phyloP scores from a whole-genome alignment of 2,888 invertebrate species.

The Mongoloraphidia duomilia region DNA sequence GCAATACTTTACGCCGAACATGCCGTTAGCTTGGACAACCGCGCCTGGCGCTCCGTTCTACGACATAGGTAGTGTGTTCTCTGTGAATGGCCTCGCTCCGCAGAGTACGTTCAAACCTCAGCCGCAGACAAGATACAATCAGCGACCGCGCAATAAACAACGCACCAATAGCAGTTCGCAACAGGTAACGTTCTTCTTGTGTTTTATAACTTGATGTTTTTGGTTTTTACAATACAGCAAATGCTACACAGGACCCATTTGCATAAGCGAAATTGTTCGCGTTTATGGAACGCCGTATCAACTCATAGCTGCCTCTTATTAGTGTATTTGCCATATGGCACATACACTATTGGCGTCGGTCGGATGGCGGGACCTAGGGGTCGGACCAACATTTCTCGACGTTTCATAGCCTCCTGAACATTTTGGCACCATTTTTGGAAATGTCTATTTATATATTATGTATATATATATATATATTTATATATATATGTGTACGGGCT shows the following conservation, averaged over 20 bases:
- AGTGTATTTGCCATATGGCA: too few relatives aligned
- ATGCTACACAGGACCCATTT: background rate
- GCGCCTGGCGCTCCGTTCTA: constrained; percentile 38
- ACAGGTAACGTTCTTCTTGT: constrained; percentile 22
- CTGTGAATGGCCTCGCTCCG: constrained; percentile 57
- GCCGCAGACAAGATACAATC: constrained; percentile 32
- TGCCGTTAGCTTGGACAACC: constrained; percentile 38
- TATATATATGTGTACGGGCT: too few relatives aligned
- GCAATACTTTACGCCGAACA: constrained; percentile 47
- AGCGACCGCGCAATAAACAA: constrained; percentile 24
- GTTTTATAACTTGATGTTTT: background rate
- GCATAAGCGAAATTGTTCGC: too few relatives aligned
- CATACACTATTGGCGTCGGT: too few relatives aligned
- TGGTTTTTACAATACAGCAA: background rate
- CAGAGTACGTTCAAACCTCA: constrained; percentile 43
- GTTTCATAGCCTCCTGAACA: too few relatives aligned
- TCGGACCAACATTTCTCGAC: too few relatives aligned
- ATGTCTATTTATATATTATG: too few relatives aligned
- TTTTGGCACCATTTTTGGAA: too few relatives aligned
- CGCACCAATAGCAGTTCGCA: constrained; percentile 16
- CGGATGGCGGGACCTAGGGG: too few relatives aligned
- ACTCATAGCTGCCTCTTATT: too few relatives aligned
- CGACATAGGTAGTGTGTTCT: constrained; percentile 54
- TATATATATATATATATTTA: too few relatives aligned
- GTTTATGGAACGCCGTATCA: too few relatives aligned